These are phyloP conservation scores for Ctenomys sociabilis DNA, from an alignment of 2,113 vertebrate genomes.

Conservation along the genomic window DNA sequence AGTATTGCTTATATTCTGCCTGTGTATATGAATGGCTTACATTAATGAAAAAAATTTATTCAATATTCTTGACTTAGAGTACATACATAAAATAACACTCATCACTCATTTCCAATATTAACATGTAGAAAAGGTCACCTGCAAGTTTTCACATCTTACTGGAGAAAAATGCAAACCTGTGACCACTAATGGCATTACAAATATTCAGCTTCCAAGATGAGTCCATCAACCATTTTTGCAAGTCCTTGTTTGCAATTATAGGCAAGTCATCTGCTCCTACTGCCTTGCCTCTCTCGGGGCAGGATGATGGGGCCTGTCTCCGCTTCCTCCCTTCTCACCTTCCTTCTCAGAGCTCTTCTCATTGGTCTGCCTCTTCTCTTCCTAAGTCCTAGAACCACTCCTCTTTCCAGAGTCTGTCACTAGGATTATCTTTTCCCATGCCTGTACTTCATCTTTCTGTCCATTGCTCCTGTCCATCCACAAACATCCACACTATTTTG, in stretches of 20 bases:
- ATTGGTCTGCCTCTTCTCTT: background rate
- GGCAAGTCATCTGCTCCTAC: background rate
- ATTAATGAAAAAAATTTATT: slow-evolving; percentile 35
- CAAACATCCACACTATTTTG: background rate
- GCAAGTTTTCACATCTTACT: background rate
- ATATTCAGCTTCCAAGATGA: background rate
- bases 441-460: background rate
- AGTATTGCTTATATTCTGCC: slow-evolving; percentile 27
- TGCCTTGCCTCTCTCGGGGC: background rate
- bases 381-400: background rate
- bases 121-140: background rate
- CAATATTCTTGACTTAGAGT: slow-evolving; percentile 18
- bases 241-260: background rate
- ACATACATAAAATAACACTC: background rate
- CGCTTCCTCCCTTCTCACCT: background rate
- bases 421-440: background rate
- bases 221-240: background rate
- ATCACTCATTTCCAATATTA: background rate
- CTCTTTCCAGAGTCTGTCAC: background rate
- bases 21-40: background rate
- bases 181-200: background rate
- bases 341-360: background rate
- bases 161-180: background rate
- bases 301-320: no score
- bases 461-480: background rate